Percentiles rank a stretch among this genome's conserved stretches.
phyloP scores from a whole-genome alignment of 2,888 invertebrate genomes.

The Griposia aprilina region DNA sequence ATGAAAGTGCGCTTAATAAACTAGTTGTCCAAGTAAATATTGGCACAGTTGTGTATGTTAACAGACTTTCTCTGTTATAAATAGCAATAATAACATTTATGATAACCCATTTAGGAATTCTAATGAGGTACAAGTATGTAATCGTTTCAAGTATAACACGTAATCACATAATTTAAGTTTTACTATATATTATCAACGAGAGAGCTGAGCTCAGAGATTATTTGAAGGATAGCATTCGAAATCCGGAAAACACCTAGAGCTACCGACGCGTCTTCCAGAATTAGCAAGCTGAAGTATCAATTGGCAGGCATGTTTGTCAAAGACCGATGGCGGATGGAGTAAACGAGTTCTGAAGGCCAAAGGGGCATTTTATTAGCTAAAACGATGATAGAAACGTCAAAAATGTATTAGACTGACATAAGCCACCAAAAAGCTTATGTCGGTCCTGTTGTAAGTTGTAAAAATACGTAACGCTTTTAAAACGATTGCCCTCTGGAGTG shows the following conservation, averaged over 20 bases:
- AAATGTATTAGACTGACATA: background rate
- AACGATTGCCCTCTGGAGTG: background rate
- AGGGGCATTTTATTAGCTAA: too few species aligned
- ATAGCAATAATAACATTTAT: background rate
- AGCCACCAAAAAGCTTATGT: background rate
- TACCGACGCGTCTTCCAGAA: background rate
- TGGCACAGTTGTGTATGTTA: background rate
- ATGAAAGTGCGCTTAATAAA: background rate
- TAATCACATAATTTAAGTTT: background rate
- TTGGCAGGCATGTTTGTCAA: background rate
- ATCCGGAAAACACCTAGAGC: background rate
- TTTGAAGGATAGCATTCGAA: background rate
- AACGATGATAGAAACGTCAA: background rate
- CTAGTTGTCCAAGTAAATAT: background rate
- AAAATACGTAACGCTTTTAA: background rate
- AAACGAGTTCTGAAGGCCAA: background rate
- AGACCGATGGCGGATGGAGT: background rate
- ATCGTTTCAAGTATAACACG: background rate
- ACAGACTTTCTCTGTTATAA: background rate
- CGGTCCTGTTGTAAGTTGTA: background rate
- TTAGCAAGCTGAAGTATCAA: background rate
- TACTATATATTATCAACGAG: background rate
- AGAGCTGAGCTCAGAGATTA: background rate
- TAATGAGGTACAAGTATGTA: background rate
- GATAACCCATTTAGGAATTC: background rate